Conservation (phyloP, 2,113 vertebrate genomes). For the Neomonachus schauinslandi region DNA sequence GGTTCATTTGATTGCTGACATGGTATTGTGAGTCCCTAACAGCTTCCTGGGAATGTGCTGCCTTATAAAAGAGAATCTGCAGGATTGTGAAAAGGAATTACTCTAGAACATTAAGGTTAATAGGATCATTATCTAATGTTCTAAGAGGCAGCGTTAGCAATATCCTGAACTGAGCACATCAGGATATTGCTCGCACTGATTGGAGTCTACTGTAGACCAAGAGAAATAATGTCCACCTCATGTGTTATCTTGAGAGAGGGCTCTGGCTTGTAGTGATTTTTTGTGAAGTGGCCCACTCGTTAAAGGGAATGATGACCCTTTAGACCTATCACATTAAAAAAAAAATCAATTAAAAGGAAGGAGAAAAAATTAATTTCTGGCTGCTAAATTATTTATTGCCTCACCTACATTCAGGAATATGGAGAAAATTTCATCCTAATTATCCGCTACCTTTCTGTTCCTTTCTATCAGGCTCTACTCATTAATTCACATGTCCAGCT, state of each 20-base stretch:
- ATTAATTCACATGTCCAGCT: neutral
- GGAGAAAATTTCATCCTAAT: neutral
- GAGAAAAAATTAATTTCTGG: neutral
- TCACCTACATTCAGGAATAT: neutral
- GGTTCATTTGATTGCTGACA: neutral
- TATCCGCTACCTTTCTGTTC: neutral
- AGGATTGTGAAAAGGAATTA: neutral
- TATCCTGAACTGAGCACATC: neutral
- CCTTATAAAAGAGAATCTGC: neutral
- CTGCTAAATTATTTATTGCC: neutral
- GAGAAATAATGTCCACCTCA: neutral
- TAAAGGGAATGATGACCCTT: neutral
- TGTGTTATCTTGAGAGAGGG: neutral
- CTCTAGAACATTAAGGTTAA: neutral
- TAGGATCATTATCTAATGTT: neutral
- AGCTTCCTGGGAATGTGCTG: neutral
- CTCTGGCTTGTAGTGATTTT: neutral
- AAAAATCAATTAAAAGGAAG: neutral
- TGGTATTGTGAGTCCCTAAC: neutral
- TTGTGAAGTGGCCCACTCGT: neutral
- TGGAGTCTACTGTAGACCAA: neutral
- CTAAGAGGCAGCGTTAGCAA: neutral
- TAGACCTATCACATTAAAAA: neutral
- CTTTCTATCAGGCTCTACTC: neutral
- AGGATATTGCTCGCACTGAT: neutral